Base-by-base conservation (phyloP, 2,113 vertebrate species). In the Prunella himalayana region DNA sequence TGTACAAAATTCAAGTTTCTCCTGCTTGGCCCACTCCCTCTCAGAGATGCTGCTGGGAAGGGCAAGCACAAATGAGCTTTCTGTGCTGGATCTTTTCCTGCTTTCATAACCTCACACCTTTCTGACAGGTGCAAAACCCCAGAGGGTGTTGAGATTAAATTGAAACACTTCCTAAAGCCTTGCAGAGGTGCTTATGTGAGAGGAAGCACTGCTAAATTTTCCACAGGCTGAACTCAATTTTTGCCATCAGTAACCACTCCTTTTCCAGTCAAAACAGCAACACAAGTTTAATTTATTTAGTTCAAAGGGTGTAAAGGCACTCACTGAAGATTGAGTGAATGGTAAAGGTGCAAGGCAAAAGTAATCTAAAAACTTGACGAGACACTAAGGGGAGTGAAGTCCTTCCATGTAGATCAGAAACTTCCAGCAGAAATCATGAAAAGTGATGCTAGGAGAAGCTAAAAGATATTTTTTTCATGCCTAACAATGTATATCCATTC, bases 41-140 rank as follows among this genome's bases (percentile, higher is more conserved):
- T 50, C 28, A 59, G 35, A 88, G 57, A 41, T 83, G 47, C 42
- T 82, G 42, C 47, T 73, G 49, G 54, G 91, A 76, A 95, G 68
- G 59, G 6, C 39, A 57, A 88, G 56, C 39, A 50, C 30, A 35
- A 88, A 89, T 49, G 47, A 77, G 33, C 45, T 86, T 88, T 80
- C 75, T 94, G 69, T 76, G 73, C 41, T 71, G 27, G 17, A 75
- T 82, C 56, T 88, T 92, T 60, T 64, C 53, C 56, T 95, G 30
- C 72, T 96, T 96, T 97, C 93, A 95, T 94, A 96, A 94, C 77
- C 83, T 88, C 78, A 86, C 95, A 70, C 93, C 88, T 96, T 90
- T 57, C 64, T 22, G 18, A 84, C 73, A 96, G 83, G 53, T 94
- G 94, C 42, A 90, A 94, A 92, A 56, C 66, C 78, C 84, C 54